Conservation (phyloP, 2,113 vertebrate species). For the Zapornia atra region DNA sequence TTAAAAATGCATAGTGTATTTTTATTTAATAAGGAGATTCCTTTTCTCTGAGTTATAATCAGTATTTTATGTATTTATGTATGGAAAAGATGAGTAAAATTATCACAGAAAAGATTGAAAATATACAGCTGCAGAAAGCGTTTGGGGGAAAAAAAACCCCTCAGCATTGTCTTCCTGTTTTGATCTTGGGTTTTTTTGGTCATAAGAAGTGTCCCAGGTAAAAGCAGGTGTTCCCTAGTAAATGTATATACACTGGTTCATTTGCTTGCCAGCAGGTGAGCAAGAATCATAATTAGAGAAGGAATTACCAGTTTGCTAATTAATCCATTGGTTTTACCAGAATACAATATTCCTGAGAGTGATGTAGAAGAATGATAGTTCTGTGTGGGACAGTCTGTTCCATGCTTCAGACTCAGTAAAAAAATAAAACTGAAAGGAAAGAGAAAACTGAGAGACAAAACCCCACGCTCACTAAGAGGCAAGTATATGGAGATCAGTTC, state of each 20-base stretch:
- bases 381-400: not conserved
- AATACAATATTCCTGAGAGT: not conserved
- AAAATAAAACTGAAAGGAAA: not conserved
- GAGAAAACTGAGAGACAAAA: not conserved
- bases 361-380: not conserved
- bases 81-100: not conserved
- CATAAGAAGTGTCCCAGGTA: not conserved
- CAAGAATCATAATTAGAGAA: not conserved
- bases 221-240: not conserved
- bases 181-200: not conserved
- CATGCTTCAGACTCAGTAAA: not conserved
- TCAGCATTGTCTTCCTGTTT: not conserved
- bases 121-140: not conserved
- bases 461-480: not conserved
- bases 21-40: not conserved
- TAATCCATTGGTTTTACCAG: not conserved
- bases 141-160: not conserved
- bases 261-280: not conserved
- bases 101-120: not conserved
- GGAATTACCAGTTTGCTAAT: not conserved
- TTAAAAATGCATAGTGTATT: not conserved
- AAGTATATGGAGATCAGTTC: slow-evolving; percentile 27
- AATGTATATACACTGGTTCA: not conserved
- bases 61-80: not conserved
- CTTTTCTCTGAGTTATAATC: not conserved